These are phyloP conservation scores for Spodoptera frugiperda DNA, from an alignment of 1,140 invertebrate genomes.

Conservation along the genomic window DNA sequence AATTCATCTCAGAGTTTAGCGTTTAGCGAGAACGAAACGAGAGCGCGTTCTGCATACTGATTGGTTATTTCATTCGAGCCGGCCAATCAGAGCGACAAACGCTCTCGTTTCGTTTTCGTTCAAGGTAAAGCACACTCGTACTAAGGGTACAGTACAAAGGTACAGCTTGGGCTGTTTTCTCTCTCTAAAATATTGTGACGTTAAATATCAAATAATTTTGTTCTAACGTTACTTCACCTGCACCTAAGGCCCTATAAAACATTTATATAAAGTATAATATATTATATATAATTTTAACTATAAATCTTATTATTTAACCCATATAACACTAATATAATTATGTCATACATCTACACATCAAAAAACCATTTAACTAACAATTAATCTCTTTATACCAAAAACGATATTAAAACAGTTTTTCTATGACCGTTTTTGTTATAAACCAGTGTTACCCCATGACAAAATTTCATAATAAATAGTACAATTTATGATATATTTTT, in stretches of 20 bases:
- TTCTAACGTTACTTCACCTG: not conserved
- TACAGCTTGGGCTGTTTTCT: too few species aligned
- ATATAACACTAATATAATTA: not conserved
- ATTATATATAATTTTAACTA: too few species aligned
- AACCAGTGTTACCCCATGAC: slow-evolving; percentile 7
- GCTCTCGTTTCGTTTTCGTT: too few species aligned
- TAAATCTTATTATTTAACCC: too few species aligned
- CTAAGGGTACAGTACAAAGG: too few species aligned
- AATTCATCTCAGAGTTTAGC: too few species aligned
- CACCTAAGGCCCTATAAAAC: not conserved
- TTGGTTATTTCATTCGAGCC: too few species aligned
- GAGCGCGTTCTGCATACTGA: too few species aligned
- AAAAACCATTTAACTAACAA: slow-evolving; percentile 27
- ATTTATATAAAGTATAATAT: not conserved
- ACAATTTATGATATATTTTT: slow-evolving; percentile 33
- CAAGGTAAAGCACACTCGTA: too few species aligned
- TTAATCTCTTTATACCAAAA: slow-evolving; percentile 9
- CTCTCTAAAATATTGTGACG: not conserved
- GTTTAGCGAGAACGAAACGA: not conserved
- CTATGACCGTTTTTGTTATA: slow-evolving; percentile 5
- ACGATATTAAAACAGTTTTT: not conserved
- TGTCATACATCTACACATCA: slow-evolving; percentile 10
- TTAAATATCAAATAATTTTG: too few species aligned
- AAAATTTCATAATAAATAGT: slow-evolving; percentile 27
- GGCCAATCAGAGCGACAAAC: too few species aligned